Percentiles rank a stretch among this genome's conserved stretches.
Evolutionary conservation across 2,888 invertebrate genomes (phyloP).

Genomic region (Bugulina stolonifera): DNA sequence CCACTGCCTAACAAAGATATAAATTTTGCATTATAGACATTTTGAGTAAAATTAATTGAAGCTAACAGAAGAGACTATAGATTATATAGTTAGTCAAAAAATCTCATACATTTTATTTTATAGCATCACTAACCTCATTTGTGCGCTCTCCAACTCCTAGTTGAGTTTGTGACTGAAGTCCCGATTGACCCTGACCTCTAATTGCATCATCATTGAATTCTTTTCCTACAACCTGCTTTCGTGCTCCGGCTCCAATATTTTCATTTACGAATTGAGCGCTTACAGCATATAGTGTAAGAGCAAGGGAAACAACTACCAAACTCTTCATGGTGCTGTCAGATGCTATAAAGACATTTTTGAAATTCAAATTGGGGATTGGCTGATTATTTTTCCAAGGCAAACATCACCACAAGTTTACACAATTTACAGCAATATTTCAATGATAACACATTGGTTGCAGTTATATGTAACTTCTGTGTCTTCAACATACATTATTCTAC

Average conservation of each 20-base stretch:
- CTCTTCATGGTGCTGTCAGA: not conserved
- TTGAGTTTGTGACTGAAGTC: not conserved
- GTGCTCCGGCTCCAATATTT: not conserved
- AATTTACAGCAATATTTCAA: not conserved
- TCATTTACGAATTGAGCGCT: not conserved
- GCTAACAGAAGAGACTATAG: too few relatives aligned
- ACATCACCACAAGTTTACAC: not conserved
- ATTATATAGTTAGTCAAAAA: too few relatives aligned
- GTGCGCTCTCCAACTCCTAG: not conserved
- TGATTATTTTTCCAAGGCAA: not conserved
- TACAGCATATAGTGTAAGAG: not conserved
- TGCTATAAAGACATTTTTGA: not conserved
- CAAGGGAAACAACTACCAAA: not conserved
- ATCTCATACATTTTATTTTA: not conserved
- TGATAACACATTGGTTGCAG: not conserved
- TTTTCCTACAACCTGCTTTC: not conserved
- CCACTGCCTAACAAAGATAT: too few relatives aligned
- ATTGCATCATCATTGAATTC: not conserved
- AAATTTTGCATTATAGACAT: too few relatives aligned
- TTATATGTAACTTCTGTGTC: too few relatives aligned
- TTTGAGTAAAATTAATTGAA: too few relatives aligned
- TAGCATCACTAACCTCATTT: not conserved
- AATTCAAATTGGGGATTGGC: too few relatives aligned
- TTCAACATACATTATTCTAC: too few relatives aligned
- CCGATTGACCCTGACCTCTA: not conserved